Base-by-base conservation (phyloP, 1,140 invertebrate genomes). In the Bombus superbus region DNA sequence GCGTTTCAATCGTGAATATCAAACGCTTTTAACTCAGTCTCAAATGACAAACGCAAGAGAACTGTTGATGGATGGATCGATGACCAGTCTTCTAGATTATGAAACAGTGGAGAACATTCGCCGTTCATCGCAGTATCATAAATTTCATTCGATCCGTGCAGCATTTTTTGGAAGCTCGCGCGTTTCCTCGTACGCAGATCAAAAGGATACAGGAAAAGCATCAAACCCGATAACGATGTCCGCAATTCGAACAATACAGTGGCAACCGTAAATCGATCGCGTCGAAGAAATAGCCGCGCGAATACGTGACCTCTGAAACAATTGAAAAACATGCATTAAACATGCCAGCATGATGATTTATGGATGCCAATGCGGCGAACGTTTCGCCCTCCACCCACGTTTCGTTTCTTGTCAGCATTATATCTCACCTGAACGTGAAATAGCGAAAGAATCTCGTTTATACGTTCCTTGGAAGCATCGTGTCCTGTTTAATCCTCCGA, bases 311-410 rank as follows among this genome's bases (percentile, higher is more conserved):
- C 72, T 32, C 71, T 28, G 85, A 81, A 85, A 91, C 90, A 89
- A 91, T 90, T 86, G 89, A 89, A 91, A 92, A 92, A 89, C 78
- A 91, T 92, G 81, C 80, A 90, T 92, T 91, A 92, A 90, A 91
- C 91, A 87, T 86, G 85, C 59, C 71, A 62, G 57, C 35, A 15
- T 22, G 62, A 86, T 89, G 87, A 91, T 91, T 91, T 91, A 91
- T 81, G 64, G 75, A 66, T 47, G 62, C 25, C 53, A 78, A 42
- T 42, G 38, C 35, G 22, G 25, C 59, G 11, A 38, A 77, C 38
- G 53, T 68, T 62, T 44, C 66, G 18, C 66, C 32, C 44, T 62
- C 15, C n/a, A 1, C 35, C 40, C 44, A 9, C 11, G 8, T 1
- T 18, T 64, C 38, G 40, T 32, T 40, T 3, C 35, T 40, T 57